Conservation (phyloP, 2,113 vertebrate genomes). For the Thalassarche chlororhynchos region DNA sequence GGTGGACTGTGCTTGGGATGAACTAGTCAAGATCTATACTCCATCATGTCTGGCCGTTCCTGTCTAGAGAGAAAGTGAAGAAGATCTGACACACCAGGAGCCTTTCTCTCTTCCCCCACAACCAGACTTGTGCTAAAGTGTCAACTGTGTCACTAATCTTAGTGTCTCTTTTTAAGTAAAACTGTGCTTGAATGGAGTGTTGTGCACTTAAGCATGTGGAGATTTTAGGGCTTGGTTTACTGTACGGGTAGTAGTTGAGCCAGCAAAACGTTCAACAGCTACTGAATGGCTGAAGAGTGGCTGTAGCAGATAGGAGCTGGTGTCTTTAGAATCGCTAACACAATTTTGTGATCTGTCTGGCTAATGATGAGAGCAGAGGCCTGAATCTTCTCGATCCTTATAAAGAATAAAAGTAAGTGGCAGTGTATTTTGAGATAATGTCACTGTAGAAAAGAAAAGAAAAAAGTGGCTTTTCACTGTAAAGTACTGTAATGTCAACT, state of each 20-base stretch:
- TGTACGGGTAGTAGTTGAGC: neutral
- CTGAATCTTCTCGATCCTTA: conserved; percentile 31
- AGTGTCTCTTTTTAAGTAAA: neutral
- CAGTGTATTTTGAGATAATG: conserved; percentile 3
- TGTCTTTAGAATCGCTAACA: neutral
- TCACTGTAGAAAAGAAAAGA: neutral
- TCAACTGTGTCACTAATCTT: neutral
- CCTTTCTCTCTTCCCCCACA: neutral
- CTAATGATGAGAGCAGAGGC: neutral
- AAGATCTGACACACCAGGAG: neutral
- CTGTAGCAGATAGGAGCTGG: neutral
- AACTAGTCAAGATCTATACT: conserved; percentile 92
- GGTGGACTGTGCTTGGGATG: conserved; percentile 97
- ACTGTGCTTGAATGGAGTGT: neutral
- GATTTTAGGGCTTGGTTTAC: neutral
- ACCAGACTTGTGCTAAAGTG: neutral
- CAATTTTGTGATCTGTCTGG: neutral
- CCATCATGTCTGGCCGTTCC: conserved; percentile 80
- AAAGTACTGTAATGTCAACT: neutral
- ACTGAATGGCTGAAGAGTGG: neutral
- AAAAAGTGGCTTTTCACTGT: neutral
- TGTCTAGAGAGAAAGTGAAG: conserved; percentile 32
- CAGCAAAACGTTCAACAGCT: neutral
- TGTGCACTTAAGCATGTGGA: neutral
- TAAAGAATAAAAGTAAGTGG: conserved; percentile 12